Conservation (phyloP, 2,113 vertebrate species). For the Picathartes gymnocephalus region DNA sequence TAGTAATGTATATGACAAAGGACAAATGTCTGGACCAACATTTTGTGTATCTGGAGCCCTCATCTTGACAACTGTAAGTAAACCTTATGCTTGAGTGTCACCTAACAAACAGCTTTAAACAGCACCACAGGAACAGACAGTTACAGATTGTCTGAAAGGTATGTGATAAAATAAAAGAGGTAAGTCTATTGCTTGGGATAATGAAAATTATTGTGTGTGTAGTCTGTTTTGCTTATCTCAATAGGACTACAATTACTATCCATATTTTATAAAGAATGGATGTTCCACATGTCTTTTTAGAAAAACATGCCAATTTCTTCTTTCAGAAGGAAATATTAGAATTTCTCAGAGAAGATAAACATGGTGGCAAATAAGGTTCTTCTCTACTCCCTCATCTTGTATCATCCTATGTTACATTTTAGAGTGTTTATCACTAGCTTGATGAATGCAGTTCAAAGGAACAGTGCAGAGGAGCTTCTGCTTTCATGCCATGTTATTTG, state of each 20-base stretch:
- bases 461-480: neutral
- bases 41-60: neutral
- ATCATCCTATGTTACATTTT: neutral
- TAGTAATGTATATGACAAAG: neutral
- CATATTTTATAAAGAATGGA: neutral
- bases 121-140: accelerated
- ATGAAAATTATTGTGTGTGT: neutral
- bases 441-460: neutral
- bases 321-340: neutral
- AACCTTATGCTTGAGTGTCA: neutral
- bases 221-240: neutral
- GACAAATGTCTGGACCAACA: neutral
- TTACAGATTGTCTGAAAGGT: neutral
- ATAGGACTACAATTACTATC: neutral
- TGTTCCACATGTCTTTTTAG: neutral
- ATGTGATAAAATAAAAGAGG: neutral
- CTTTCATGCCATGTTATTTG: neutral
- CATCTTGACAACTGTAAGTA: neutral
- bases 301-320: neutral
- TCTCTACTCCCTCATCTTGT: neutral
- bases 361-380: neutral
- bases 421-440: neutral
- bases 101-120: neutral
- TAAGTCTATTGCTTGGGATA: neutral
- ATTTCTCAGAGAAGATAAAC: neutral